Base-by-base conservation (phyloP, 2,113 vertebrate species). In the Nibea coibor region DNA sequence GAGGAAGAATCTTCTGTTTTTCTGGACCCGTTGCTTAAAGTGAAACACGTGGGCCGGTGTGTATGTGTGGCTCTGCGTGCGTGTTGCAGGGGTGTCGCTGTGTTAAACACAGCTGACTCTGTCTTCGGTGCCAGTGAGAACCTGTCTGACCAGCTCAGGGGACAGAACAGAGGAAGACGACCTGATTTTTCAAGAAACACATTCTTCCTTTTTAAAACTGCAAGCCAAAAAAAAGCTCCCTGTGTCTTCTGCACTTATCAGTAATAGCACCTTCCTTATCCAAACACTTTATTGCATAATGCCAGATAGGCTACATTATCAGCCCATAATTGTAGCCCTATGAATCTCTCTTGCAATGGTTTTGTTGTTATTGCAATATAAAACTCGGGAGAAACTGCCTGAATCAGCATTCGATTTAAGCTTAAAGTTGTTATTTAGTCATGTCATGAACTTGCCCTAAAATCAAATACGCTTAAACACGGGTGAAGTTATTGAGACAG, bases 121-220 rank as follows among this genome's bases (percentile, higher is more conserved):
- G 10, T 83, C 61, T 17, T 54, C 45, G 20, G 3, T 75, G 20
- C 83, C 79, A 77, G 75, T 88, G 87, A 74, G 79, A 92, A 89
- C 87, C 88, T 77, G 87, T 88, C 80, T 14, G 78, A 85, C 91
- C 74, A 73, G 89, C 77, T 88, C 24, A 28, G 15, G 50, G 28
- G 45, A 39, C 14, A 43, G 50, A 68, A 81, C 8, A 53, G 20
- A 61, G 69, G 63, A 83, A 42, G 67, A 67, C 9, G 8, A 67
- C 22, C 31, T 69, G 48, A 56, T 82, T 22, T 71, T 47, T 22
- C 20, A 72, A 77, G 22, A 58, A 42, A 48, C 10, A 2, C 22
- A 75, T 43, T 77, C 43, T 63, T 45, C 4, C 9, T 63, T 74
- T 63, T 74, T 67, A 81, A 65, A 28, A 39, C 26, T 31, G 19